Evolutionary conservation across 2,797 vertebrate species (phyloP).

Genomic region (Chlorospingus flavigularis): DNA sequence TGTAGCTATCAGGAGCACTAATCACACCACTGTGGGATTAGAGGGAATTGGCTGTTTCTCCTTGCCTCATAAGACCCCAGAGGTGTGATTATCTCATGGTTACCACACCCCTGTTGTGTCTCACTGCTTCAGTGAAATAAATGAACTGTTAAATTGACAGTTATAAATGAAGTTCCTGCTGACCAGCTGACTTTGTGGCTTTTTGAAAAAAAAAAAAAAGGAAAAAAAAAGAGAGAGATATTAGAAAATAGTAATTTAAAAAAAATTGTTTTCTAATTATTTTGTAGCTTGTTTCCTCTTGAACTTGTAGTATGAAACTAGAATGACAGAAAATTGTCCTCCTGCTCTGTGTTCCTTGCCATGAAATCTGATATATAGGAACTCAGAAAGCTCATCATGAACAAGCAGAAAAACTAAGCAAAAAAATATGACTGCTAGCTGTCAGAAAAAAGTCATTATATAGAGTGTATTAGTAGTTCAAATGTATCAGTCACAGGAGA

Average conservation of each 20-base stretch:
- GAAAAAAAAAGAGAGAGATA: accelerated
- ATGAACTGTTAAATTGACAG: constrained; percentile 72
- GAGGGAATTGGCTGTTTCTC: constrained; percentile 64
- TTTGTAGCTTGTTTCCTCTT: neutral
- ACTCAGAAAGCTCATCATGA: constrained; percentile 17
- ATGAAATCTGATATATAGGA: neutral
- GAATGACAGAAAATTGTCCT: neutral
- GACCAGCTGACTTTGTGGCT: constrained; percentile 41
- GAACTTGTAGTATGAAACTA: neutral
- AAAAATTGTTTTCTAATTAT: neutral
- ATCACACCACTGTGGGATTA: constrained; percentile 64
- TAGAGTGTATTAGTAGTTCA: constrained; percentile 54
- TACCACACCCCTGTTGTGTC: constrained; percentile 68
- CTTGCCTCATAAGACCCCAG: constrained; percentile 51
- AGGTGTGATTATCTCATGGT: constrained; percentile 70
- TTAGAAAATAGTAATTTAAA: neutral
- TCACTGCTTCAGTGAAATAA: constrained; percentile 66
- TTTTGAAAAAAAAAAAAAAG: neutral
- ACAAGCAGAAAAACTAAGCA: constrained; percentile 40
- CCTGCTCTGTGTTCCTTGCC: neutral
- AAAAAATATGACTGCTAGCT: constrained; percentile 42
- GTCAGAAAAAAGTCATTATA: constrained; percentile 53
- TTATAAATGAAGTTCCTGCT: constrained; percentile 67
- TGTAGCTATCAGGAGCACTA: constrained; percentile 58
- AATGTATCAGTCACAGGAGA: constrained; percentile 53